A percentile compares a stretch with the other conserved stretches of the same genome.
These are phyloP conservation scores for Caenorhabditis uteleia DNA, from an alignment of 2,888 invertebrate species.

Conservation along the genomic window DNA sequence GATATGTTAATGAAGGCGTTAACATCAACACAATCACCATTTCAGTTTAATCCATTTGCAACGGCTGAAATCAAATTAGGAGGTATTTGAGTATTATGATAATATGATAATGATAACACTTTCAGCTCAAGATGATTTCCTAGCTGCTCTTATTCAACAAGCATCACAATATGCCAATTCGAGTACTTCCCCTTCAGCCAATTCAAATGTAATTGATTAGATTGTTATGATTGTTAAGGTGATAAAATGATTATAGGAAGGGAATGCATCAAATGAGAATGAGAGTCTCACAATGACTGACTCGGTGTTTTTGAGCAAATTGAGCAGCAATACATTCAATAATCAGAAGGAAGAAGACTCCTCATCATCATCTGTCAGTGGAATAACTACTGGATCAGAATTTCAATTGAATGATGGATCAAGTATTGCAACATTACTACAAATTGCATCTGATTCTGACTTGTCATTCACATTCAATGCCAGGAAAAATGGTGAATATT, in stretches of 20 bases:
- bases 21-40: conserved; percentile 7
- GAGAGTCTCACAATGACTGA: conserved; percentile 28
- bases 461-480: conserved; percentile 54
- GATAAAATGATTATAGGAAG: conserved; percentile 24
- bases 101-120: not conserved
- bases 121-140: conserved; percentile 46
- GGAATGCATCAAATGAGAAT: conserved; percentile 32
- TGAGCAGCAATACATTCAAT: conserved; percentile 18
- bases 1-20: conserved; percentile 37
- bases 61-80: conserved; percentile 30
- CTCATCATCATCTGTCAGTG: conserved; percentile 43
- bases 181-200: conserved; percentile 38
- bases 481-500: conserved; percentile 49
- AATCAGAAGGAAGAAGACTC: conserved; percentile 49
- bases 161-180: conserved; percentile 39
- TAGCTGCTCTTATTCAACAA: conserved; percentile 49
- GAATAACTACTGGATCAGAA: conserved; percentile 34
- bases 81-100: not conserved
- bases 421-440: conserved; percentile 44
- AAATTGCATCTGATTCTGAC: conserved; percentile 56
- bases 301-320: conserved; percentile 45
- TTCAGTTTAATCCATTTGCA: conserved; percentile 32
- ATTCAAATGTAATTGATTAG: conserved; percentile 37
- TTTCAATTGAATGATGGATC: conserved; percentile 46
- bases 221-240: not conserved